Conservation (phyloP, 2,113 vertebrate genomes). For the Callithrix jacchus region DNA sequence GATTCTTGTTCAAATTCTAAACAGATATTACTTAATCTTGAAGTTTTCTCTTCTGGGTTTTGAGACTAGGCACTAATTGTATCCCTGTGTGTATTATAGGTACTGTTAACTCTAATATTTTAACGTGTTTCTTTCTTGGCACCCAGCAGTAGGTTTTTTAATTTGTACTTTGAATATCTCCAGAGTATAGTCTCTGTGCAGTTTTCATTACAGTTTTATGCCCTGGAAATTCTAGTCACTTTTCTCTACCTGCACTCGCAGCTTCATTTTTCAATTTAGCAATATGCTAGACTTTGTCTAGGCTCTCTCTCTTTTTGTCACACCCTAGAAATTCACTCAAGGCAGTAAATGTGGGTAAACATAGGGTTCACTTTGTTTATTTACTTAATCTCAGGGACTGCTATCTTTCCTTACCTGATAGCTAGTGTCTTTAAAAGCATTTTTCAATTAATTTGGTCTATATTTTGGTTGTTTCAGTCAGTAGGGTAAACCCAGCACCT, state of each 20-base stretch:
- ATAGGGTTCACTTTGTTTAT: not conserved
- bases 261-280: not conserved
- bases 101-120: no score
- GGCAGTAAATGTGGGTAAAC: not conserved
- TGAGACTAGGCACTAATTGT: not conserved
- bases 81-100: not conserved
- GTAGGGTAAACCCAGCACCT: not conserved
- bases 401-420: not conserved
- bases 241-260: accelerated
- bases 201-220: accelerated
- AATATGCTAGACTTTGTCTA: not conserved
- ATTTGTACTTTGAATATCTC: no score
- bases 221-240: not conserved
- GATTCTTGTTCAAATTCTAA: not conserved
- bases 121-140: not conserved
- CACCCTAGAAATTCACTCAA: not conserved
- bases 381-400: not conserved
- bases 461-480: not conserved
- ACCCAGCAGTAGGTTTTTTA: not conserved
- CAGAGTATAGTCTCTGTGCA: not conserved
- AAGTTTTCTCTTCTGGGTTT: not conserved
- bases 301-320: not conserved
- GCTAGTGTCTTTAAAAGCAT: not conserved
- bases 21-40: not conserved
- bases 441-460: not conserved